Evolutionary conservation across 2,888 invertebrate genomes (phyloP), one percentile per base, ranked within the genome.

Genomic region (Drosophila longiperda): DNA sequence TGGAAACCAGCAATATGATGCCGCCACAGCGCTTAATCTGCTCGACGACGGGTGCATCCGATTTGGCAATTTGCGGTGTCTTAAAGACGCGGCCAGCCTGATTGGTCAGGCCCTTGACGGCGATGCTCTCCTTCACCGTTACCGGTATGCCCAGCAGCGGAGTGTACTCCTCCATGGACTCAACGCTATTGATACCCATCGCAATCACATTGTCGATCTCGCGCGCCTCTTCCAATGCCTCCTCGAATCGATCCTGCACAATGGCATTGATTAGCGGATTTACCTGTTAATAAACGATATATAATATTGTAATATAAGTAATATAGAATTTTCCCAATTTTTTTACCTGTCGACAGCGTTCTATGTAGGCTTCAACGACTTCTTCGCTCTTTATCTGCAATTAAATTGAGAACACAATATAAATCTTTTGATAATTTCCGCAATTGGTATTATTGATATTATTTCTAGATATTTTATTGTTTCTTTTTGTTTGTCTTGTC

Each of bases 71-170:
- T 61, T 94, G 94, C n/a, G 95, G 94, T 52, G 93, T 94, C 33
- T 94, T 93, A 69, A 93, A 94, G 11, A 95, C 94, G 2, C 95
- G 94, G 1, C 98, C 98, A 36, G 96, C 95, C 74, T 96, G 95
- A 91, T 97, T 95, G 77, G 96, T 96, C 94, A 97, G 94, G 1
- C 96, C 97, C 94, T 96, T 95, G 3, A 97, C 95, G 55, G 95
- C 95, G 83, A 97, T 96, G 82, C 96, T 96, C 92, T 97, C 97
- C 92, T 98, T 98, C 0, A 97, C 95, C 8, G 97, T 97, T 73
- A 98, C 94, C 0, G 98, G 98, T 6, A 98, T 95, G 6, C 98
- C 98, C 12, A 97, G 93, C 70, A 98, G 93, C 0, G 97, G 97
- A 80, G 95, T 96, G 54, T 96, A 94, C 66, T 94, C 94, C 74